Conservation (phyloP, 2,888 invertebrate genomes). For the Ametastegia equiseti region DNA sequence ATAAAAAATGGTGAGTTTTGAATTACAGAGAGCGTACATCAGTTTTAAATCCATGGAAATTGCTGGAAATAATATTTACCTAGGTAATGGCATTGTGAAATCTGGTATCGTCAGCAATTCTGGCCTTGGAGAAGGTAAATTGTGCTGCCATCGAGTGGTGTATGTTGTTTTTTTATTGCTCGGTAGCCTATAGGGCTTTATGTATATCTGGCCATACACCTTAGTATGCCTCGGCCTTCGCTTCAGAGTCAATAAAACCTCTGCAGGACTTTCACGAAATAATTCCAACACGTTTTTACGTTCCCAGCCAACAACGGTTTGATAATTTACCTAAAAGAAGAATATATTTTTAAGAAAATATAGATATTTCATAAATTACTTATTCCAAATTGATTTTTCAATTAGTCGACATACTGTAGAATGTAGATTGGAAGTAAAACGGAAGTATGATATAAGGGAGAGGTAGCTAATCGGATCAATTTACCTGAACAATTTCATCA, state of each 20-base stretch:
- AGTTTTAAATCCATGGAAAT: not conserved
- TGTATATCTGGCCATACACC: constrained; percentile 86
- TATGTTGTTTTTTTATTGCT: constrained; percentile 84
- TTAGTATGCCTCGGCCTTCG: constrained; percentile 90
- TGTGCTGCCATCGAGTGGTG: constrained; percentile 82
- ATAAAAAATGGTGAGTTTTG: not conserved
- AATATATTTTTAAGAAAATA: constrained; percentile 36
- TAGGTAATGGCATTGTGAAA: constrained; percentile 79
- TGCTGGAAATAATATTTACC: constrained; percentile 71
- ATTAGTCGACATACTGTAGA: no score
- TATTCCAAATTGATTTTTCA: not conserved
- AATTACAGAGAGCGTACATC: not conserved
- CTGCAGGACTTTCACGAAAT: constrained; percentile 87
- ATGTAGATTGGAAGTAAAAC: not conserved
- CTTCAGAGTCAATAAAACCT: constrained; percentile 88
- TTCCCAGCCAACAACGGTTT: constrained; percentile 89
- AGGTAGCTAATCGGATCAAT: constrained; percentile 58
- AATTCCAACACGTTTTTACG: constrained; percentile 86
- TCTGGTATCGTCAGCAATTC: constrained; percentile 81
- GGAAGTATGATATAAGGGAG: not conserved
- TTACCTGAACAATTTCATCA: constrained; percentile 96
- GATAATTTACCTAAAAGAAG: constrained; percentile 81
- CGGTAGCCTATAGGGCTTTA: constrained; percentile 85
- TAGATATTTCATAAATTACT: not conserved
- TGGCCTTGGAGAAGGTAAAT: constrained; percentile 82